Evolutionary conservation across 1,140 invertebrate species (phyloP).

Genomic region (Zophobas morio): DNA sequence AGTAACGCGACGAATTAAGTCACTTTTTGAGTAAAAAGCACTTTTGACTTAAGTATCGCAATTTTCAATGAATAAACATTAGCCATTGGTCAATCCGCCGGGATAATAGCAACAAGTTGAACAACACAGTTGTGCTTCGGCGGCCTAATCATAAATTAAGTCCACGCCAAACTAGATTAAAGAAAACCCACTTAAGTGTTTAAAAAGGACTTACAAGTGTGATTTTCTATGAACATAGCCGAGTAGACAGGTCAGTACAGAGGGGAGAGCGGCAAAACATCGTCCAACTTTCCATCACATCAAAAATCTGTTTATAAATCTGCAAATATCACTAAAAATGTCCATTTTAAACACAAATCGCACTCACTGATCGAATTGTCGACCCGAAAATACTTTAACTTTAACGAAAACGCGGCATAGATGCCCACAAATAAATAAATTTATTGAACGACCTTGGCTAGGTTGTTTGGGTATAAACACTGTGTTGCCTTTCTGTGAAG

Average conservation of each 20-base stretch:
- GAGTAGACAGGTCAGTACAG: slow-evolving; percentile 49
- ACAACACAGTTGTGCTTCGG: too few species aligned
- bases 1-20: too few species aligned
- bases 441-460: slow-evolving; percentile 61
- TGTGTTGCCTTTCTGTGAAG: slow-evolving; percentile 47
- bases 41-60: too few species aligned
- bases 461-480: slow-evolving; percentile 57
- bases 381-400: slow-evolving; percentile 39
- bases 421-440: slow-evolving; percentile 47
- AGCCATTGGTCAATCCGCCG: too few species aligned
- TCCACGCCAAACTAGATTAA: background rate
- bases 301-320: slow-evolving; percentile 62
- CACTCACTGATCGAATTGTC: slow-evolving; percentile 12
- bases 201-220: slow-evolving; percentile 52
- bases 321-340: slow-evolving; percentile 53
- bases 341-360: slow-evolving; percentile 47
- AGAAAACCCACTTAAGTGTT: slow-evolving; percentile 16
- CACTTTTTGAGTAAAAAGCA: too few species aligned
- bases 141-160: background rate
- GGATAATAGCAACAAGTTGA: too few species aligned
- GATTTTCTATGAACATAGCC: slow-evolving; percentile 50
- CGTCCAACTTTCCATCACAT: slow-evolving; percentile 61
- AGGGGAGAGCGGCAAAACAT: slow-evolving; percentile 56
- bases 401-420: slow-evolving; percentile 41
- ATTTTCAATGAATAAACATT: too few species aligned